Evolutionary conservation across 2,797 vertebrate genomes (phyloP).

Genomic region (Craterocephalus amniculus): DNA sequence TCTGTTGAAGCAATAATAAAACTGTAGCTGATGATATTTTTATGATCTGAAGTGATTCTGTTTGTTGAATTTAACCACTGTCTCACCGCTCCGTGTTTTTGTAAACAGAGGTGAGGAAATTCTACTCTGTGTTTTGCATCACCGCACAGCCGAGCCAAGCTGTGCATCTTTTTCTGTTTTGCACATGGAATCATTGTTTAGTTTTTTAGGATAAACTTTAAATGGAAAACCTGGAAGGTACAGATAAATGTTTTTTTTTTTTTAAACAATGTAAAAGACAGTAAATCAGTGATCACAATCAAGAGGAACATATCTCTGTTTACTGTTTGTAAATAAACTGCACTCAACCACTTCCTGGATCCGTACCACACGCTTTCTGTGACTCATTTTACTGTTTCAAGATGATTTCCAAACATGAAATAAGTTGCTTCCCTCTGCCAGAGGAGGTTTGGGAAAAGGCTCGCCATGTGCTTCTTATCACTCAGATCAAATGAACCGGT

Average conservation of each 20-base stretch:
- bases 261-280: constrained; percentile 43
- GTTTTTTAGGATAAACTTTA: constrained; percentile 37
- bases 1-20: constrained; percentile 15
- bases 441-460: neutral
- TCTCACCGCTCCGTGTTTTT: constrained; percentile 39
- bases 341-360: constrained; percentile 58
- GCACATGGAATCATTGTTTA: constrained; percentile 54
- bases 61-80: constrained; percentile 11
- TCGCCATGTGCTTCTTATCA: constrained; percentile 11
- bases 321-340: constrained; percentile 78
- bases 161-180: constrained; percentile 43
- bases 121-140: constrained; percentile 23
- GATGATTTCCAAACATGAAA: neutral
- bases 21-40: constrained; percentile 25
- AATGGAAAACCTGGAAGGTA: constrained; percentile 35
- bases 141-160: constrained; percentile 19
- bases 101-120: constrained; percentile 19
- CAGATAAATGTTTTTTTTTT: constrained; percentile 17
- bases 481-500: constrained; percentile 18
- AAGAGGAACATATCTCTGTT: constrained; percentile 62
- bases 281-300: constrained; percentile 1
- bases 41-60: constrained; percentile 28
- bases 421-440: neutral
- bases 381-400: constrained; percentile 38
- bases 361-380: constrained; percentile 41